Percentiles rank a stretch among this genome's conserved stretches.
Conservation (phyloP, 2,888 invertebrate genomes). For the Tineola bisselliella region DNA sequence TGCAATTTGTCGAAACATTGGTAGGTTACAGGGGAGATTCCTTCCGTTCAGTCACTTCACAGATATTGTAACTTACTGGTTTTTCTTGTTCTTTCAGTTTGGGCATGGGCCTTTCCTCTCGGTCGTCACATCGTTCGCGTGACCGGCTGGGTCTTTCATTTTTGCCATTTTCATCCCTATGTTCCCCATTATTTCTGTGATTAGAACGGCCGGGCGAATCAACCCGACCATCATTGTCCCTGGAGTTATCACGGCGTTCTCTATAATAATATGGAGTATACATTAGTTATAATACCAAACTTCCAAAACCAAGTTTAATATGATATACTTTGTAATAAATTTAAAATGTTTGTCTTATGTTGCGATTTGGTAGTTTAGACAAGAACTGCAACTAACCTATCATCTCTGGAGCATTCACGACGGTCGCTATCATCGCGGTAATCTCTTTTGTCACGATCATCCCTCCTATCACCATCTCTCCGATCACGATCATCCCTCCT, state of each 20-base stretch:
- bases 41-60: too few species aligned
- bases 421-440: constrained; percentile 42
- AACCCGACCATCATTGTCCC: constrained; percentile 9
- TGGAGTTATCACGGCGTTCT: constrained; percentile 11
- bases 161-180: constrained; percentile 36
- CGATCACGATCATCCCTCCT: constrained; percentile 14
- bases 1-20: constrained; percentile 14
- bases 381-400: constrained; percentile 17
- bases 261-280: not conserved
- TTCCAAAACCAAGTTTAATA: not conserved
- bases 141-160: constrained; percentile 33
- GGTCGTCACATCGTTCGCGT: constrained; percentile 36
- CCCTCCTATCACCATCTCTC: constrained; percentile 16
- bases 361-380: too few species aligned
- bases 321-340: too few species aligned
- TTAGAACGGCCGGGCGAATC: not conserved
- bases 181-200: constrained; percentile 1
- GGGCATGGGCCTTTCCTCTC: constrained; percentile 67
- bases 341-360: too few species aligned
- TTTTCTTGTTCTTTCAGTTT: constrained; percentile 78
- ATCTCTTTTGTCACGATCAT: constrained; percentile 30
- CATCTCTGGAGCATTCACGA: constrained; percentile 24
- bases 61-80: constrained; percentile 64
- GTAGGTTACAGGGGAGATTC: not conserved
- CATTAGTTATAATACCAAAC: not conserved